Percentiles rank a stretch among this genome's conserved stretches.
Evolutionary conservation across 2,113 vertebrate species (phyloP).

Genomic region (Brachyhypopomus occidentalis): DNA sequence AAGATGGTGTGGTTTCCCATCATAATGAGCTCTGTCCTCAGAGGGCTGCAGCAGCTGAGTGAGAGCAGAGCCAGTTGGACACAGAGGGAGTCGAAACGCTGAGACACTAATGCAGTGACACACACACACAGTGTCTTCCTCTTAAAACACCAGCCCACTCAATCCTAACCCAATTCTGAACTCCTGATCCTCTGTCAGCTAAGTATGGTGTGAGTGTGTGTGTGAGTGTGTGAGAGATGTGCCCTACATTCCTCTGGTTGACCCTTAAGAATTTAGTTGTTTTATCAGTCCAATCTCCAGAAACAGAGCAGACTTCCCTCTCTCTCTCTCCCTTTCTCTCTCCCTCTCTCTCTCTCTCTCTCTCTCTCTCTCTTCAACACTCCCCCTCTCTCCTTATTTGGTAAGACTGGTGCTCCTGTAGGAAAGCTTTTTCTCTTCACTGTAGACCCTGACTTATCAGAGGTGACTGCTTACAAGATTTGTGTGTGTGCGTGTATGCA

Average conservation of each 20-base stretch:
- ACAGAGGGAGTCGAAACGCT: neutral
- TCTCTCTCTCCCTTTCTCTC: neutral
- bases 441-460: constrained; percentile 47
- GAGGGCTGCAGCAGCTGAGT: neutral
- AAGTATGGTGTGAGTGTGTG: neutral
- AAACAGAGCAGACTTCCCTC: constrained; percentile 39
- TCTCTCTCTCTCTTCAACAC: constrained; percentile 32
- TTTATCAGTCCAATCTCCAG: constrained; percentile 47
- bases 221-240: constrained; percentile 4
- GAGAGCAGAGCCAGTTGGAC: neutral
- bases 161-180: neutral
- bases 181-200: neutral
- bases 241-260: constrained; percentile 46
- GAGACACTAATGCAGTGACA: constrained; percentile 1
- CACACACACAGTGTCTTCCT: neutral
- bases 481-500: constrained; percentile 1
- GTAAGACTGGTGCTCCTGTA: constrained; percentile 73
- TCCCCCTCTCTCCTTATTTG: constrained; percentile 84
- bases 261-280: constrained; percentile 15
- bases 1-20: neutral
- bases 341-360: constrained; percentile 1
- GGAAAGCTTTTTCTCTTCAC: constrained; percentile 62
- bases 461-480: constrained; percentile 10
- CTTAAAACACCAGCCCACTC: neutral
- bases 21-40: neutral